A percentile compares a stretch with the other conserved stretches of the same genome.
These are phyloP conservation scores for Drosophila mayaguana DNA, from an alignment of 2,888 invertebrate genomes.

Conservation along the genomic window DNA sequence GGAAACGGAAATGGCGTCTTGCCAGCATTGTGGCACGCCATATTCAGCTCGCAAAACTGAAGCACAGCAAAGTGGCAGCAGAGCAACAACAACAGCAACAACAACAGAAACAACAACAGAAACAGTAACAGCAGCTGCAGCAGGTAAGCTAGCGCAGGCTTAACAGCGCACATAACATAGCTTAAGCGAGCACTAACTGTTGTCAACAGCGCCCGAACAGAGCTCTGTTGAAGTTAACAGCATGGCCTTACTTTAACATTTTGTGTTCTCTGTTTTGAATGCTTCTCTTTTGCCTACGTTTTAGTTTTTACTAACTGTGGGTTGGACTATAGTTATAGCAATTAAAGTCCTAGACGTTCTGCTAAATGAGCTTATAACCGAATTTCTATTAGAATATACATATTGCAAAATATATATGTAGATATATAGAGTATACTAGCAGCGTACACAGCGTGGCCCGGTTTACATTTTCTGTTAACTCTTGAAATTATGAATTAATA, in stretches of 20 bases:
- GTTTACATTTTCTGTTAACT: neutral
- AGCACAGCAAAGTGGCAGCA: constrained; percentile 32
- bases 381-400: neutral
- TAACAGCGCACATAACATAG: constrained; percentile 8
- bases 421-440: neutral
- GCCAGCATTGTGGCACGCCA: constrained; percentile 70
- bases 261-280: neutral
- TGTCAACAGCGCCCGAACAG: neutral
- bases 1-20: constrained; percentile 46
- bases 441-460: too few relatives aligned
- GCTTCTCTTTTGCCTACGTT: neutral
- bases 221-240: constrained; percentile 14
- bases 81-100: constrained; percentile 13
- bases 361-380: neutral
- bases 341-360: neutral
- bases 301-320: neutral
- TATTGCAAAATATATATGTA: too few relatives aligned
- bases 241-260: neutral
- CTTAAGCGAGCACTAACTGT: neutral
- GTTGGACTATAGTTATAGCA: neutral
- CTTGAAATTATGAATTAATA: neutral
- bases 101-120: neutral
- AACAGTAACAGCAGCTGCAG: neutral
- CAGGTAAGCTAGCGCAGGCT: constrained; percentile 23
- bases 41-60: constrained; percentile 45